Conservation (phyloP, 2,888 invertebrate species). For the Corythucha ciliata region DNA sequence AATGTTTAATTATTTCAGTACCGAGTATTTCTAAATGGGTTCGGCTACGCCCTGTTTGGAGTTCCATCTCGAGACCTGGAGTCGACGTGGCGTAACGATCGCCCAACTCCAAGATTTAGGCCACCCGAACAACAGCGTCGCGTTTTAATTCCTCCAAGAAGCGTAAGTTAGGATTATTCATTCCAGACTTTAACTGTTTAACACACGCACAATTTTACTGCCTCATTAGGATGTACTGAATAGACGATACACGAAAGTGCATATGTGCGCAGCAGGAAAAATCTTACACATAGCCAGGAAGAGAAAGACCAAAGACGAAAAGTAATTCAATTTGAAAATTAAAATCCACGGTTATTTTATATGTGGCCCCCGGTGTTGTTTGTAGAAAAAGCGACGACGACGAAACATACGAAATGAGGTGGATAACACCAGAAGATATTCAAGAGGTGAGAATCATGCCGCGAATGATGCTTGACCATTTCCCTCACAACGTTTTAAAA, state of each 20-base stretch:
- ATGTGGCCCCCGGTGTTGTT: constrained; percentile 28
- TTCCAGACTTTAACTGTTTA: too few relatives aligned
- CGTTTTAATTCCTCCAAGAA: constrained; percentile 29
- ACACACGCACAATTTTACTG: too few relatives aligned
- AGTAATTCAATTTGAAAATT: constrained; percentile 42
- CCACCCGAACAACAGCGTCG: constrained; percentile 27
- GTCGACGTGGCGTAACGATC: constrained; percentile 59
- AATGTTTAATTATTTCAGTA: constrained; percentile 50
- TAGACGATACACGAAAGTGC: constrained; percentile 57
- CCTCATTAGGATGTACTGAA: constrained; percentile 57
- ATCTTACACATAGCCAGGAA: constrained; percentile 67
- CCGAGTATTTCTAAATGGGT: constrained; percentile 73
- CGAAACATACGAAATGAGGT: constrained; percentile 64
- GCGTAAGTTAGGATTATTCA: constrained; percentile 24
- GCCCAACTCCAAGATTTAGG: constrained; percentile 29
- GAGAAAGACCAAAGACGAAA: constrained; percentile 57
- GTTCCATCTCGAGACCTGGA: constrained; percentile 63
- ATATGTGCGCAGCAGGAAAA: constrained; percentile 67
- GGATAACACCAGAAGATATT: constrained; percentile 68
- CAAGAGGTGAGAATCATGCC: constrained; percentile 75
- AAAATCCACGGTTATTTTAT: background rate
- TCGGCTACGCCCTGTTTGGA: constrained; percentile 68
- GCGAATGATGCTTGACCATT: constrained; percentile 74
- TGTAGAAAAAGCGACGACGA: constrained; percentile 53
- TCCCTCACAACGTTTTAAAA: constrained; percentile 67